Evolutionary conservation across 1,140 invertebrate species (phyloP).

Genomic region (Stegodyphus mimosarum): DNA sequence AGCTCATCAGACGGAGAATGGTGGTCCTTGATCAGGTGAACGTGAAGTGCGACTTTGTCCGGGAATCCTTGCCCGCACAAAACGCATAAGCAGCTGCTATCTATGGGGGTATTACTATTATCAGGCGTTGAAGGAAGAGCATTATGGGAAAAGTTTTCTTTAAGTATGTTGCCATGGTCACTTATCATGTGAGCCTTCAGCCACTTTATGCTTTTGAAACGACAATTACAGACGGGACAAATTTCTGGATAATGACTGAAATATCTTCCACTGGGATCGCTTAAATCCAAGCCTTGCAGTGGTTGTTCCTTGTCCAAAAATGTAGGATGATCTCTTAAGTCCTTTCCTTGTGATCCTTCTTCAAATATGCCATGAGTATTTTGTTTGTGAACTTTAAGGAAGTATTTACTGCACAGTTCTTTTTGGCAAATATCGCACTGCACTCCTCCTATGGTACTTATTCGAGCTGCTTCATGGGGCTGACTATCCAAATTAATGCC

Average conservation of each 20-base stretch:
- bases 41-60: slow-evolving; percentile 71
- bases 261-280: slow-evolving; percentile 74
- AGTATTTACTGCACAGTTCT: slow-evolving; percentile 97
- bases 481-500: slow-evolving; percentile 85
- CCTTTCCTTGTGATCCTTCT: slow-evolving; percentile 68
- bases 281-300: slow-evolving; percentile 34
- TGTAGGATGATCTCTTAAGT: slow-evolving; percentile 42
- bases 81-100: slow-evolving; percentile 66
- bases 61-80: slow-evolving; percentile 71
- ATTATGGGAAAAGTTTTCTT: slow-evolving; percentile 71
- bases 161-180: slow-evolving; percentile 82
- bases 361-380: slow-evolving; percentile 96
- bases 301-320: slow-evolving; percentile 50
- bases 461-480: slow-evolving; percentile 75
- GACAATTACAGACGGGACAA: slow-evolving; percentile 86
- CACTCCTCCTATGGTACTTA: slow-evolving; percentile 89
- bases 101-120: slow-evolving; percentile 23
- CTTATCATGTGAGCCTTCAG: slow-evolving; percentile 87
- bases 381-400: slow-evolving; percentile 94
- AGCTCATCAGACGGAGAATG: slow-evolving; percentile 66
- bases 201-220: slow-evolving; percentile 91
- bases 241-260: slow-evolving; percentile 81
- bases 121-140: slow-evolving; percentile 26
- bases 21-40: slow-evolving; percentile 73
- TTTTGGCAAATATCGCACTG: slow-evolving; percentile 98